Percentiles rank a stretch among this genome's conserved stretches.
Conservation (phyloP, 2,797 vertebrate genomes). For the Euthynnus affinis region DNA sequence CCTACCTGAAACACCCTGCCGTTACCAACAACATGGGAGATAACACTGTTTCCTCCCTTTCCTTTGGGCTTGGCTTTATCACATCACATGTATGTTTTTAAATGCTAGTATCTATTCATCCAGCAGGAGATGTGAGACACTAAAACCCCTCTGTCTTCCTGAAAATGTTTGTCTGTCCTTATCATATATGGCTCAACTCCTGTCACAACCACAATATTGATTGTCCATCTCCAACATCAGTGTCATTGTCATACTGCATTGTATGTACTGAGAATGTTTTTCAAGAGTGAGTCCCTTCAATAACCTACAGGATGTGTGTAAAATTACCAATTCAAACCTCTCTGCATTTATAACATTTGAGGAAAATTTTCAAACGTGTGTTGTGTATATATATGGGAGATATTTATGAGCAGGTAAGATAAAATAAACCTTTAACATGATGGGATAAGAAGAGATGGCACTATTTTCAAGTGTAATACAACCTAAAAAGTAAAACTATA, state of each 20-base stretch:
- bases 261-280: slow-evolving; percentile 18
- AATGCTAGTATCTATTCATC: slow-evolving; percentile 73
- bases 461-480: not conserved
- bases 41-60: slow-evolving; percentile 63
- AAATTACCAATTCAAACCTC: not conserved
- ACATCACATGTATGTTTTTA: slow-evolving; percentile 67
- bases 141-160: slow-evolving; percentile 72
- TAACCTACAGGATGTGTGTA: slow-evolving; percentile 7
- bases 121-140: slow-evolving; percentile 65
- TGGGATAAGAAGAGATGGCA: not conserved
- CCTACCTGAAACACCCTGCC: slow-evolving; percentile 59
- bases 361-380: not conserved
- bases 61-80: slow-evolving; percentile 63
- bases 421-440: not conserved
- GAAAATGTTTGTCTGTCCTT: slow-evolving; percentile 74
- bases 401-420: not conserved
- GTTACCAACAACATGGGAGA: slow-evolving; percentile 58
- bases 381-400: not conserved
- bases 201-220: slow-evolving; percentile 53
- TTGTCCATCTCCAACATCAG: slow-evolving; percentile 27
- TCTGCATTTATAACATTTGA: not conserved
- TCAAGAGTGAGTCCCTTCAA: slow-evolving; percentile 18
- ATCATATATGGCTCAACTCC: slow-evolving; percentile 56
- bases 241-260: slow-evolving; percentile 42
- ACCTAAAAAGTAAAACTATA: too few relatives aligned